Evolutionary conservation across 2,888 invertebrate genomes (phyloP).

Genomic region (Cataglyphis altisquamis): DNA sequence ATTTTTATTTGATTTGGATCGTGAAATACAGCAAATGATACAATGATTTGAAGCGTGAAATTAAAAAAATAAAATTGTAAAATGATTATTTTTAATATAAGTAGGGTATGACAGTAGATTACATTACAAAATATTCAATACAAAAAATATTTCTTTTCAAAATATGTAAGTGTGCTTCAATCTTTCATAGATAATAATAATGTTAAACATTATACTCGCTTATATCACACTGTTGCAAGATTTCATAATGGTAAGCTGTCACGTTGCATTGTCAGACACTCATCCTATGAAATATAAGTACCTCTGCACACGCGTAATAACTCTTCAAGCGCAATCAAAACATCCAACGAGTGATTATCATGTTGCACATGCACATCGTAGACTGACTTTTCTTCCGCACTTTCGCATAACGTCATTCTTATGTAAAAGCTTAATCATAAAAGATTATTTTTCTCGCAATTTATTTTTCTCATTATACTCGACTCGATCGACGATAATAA

Average conservation of each 20-base stretch:
- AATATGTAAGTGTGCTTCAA: constrained; percentile 10
- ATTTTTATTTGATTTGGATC: not conserved
- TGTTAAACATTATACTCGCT: not conserved
- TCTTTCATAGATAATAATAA: constrained; percentile 16
- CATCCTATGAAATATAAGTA: constrained; percentile 47
- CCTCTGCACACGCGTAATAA: constrained; percentile 34
- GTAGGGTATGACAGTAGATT: not conserved
- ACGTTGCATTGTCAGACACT: constrained; percentile 24
- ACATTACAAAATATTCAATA: not conserved
- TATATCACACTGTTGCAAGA: not conserved
- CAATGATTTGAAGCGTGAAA: not conserved
- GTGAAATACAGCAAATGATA: not conserved
- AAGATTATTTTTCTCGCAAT: constrained; percentile 30
- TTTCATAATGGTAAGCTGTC: constrained; percentile 45
- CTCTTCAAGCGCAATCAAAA: constrained; percentile 40
- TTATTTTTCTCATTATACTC: constrained; percentile 14
- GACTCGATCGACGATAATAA: not conserved
- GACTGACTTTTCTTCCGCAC: constrained; percentile 31
- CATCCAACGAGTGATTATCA: constrained; percentile 43
- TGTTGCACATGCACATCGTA: constrained; percentile 31
- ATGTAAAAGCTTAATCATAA: constrained; percentile 37
- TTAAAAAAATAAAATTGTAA: not conserved
- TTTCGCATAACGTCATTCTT: constrained; percentile 32
- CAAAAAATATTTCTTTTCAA: not conserved
- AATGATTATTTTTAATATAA: not conserved